These are phyloP conservation scores for Drosophila trapezifrons DNA, from an alignment of 1,140 invertebrate genomes.

Conservation along the genomic window DNA sequence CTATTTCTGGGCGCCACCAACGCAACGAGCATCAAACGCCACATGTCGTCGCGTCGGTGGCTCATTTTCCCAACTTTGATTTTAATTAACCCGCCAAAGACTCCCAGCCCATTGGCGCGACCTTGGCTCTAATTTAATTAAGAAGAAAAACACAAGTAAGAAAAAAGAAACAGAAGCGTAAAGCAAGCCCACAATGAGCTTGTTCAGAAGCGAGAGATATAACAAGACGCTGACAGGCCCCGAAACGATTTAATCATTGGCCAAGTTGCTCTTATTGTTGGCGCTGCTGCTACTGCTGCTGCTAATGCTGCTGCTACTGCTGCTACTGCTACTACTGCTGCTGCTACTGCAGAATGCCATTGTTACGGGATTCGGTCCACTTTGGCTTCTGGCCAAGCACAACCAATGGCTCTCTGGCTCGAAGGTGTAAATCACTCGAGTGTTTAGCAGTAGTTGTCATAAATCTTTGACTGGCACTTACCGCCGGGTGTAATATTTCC, in stretches of 20 bases:
- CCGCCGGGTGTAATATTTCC: slow-evolving; percentile 28
- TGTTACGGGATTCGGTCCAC: slow-evolving; percentile 32
- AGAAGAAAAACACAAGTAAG: slow-evolving; percentile 50
- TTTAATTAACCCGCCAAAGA: slow-evolving; percentile 38
- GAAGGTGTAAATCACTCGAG: slow-evolving; percentile 48
- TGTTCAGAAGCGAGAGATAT: slow-evolving; percentile 41
- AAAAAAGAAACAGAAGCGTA: slow-evolving; percentile 13
- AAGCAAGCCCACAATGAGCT: slow-evolving; percentile 29
- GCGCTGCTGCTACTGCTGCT: slow-evolving; percentile 2
- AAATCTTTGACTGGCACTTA: slow-evolving; percentile 37
- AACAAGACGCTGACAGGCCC: slow-evolving; percentile 47
- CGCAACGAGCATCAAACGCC: slow-evolving; percentile 34
- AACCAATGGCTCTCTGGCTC: background rate
- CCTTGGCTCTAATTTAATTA: slow-evolving; percentile 76
- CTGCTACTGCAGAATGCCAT: slow-evolving; percentile 23
- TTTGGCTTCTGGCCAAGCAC: slow-evolving; percentile 23
- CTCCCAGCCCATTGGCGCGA: slow-evolving; percentile 61
- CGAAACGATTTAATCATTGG: slow-evolving; percentile 64
- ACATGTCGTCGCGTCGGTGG: slow-evolving; percentile 4
- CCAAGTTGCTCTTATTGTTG: slow-evolving; percentile 27
- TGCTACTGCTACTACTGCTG: too few species aligned
- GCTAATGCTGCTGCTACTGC: too few species aligned
- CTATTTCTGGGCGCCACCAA: slow-evolving; percentile 42
- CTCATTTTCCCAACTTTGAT: slow-evolving; percentile 7
- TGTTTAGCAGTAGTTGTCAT: slow-evolving; percentile 38